Evolutionary conservation across 2,113 vertebrate species (phyloP), one percentile per base, ranked within the genome.

Genomic region (Macquaria ambigua): DNA sequence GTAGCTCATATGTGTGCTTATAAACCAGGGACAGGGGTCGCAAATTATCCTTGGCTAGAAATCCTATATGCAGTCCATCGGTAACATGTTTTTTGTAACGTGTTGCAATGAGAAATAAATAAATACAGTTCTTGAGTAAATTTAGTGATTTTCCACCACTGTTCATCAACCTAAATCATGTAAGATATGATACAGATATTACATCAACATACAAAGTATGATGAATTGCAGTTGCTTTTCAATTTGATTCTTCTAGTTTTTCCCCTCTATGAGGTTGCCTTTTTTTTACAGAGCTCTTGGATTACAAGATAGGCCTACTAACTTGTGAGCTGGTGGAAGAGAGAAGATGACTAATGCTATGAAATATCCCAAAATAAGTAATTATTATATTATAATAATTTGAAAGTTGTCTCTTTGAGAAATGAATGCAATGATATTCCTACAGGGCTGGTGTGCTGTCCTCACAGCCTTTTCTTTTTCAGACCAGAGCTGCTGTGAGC

Each of bases 381-480:
- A n/a, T n/a, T n/a, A n/a, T n/a, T n/a, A n/a, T n/a, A n/a, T n/a
- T n/a, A n/a, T n/a, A n/a, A n/a, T n/a, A n/a, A n/a, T n/a, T 20
- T 79, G 34, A 82, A 79, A 70, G 55, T 66, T 67, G 66, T 71
- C 20, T 62, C 72, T 74, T 46, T 77, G 53, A 82, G 53, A 68
- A 81, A 89, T 58, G 8, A 72, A 87, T 69, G 52, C 9, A 74
- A 12, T 80, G 53, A 72, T 84, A 80, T 80, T 82, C 86, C 52
- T 77, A 66, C 76, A 80, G 83, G 73, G 80, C 83, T 76, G 61
- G 23, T 85, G 74, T 86, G 79, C 70, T 85, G 74, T 86, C 81
- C 70, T 85, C 53, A 20, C 59, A 82, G 64, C 77, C 83, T 87
- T 85, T 89, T 70, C 74, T 84, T 88, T 88, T 86, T 86, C 61